Evolutionary conservation across 2,888 invertebrate species (phyloP).

Genomic region (Hoplodrina blanda): DNA sequence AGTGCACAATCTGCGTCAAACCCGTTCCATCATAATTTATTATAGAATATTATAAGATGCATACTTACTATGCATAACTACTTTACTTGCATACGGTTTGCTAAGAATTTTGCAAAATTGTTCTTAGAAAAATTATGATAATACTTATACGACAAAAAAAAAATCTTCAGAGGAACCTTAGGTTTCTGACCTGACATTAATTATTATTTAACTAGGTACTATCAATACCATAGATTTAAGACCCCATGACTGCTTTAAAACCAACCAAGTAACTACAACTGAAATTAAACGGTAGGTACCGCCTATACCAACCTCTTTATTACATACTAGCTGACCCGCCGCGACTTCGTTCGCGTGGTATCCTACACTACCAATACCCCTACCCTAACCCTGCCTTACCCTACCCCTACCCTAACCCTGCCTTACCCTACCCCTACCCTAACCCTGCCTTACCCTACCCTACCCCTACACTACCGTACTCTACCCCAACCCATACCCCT

Average conservation of each 20-base stretch:
- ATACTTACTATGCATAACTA: neutral
- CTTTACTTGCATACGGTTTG: neutral
- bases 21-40: conserved; percentile 18
- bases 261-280: conserved; percentile 8
- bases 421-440: no score
- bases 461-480: no score
- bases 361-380: no score
- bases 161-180: neutral
- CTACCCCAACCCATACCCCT: no score
- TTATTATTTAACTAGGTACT: neutral
- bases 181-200: neutral
- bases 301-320: neutral
- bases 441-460: no score
- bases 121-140: conserved; percentile 13
- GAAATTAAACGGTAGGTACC: no score
- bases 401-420: no score
- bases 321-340: no score
- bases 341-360: no score
- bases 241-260: neutral
- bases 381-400: no score
- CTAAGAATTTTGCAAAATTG: neutral
- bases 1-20: no score
- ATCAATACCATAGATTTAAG: conserved; percentile 8
- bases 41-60: conserved; percentile 12
- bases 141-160: neutral